Conservation (phyloP, 2,113 vertebrate species). For the Cettia cetti region DNA sequence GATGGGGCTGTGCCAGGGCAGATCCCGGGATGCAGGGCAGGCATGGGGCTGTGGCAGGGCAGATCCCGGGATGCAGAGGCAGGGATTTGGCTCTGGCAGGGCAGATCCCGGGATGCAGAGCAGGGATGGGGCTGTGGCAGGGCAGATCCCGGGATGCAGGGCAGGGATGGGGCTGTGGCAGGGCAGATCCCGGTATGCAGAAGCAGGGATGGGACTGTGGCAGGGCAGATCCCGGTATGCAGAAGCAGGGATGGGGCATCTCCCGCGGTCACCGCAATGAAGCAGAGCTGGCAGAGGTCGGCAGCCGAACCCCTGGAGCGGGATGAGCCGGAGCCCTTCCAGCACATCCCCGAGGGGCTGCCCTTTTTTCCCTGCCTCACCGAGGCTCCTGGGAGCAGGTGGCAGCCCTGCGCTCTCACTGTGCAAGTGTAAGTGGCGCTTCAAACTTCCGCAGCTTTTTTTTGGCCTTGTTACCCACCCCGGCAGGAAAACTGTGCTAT, state of each 20-base stretch:
- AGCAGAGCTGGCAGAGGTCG: background rate
- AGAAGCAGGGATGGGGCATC: background rate
- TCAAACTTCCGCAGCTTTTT: background rate
- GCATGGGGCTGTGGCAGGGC: no score
- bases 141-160: no score
- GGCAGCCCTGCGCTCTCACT: background rate
- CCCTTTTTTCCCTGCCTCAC: background rate
- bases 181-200: background rate
- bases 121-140: no score
- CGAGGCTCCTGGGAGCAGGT: background rate
- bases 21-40: no score
- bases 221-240: no score
- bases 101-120: no score
- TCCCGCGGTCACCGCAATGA: background rate
- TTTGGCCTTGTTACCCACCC: background rate
- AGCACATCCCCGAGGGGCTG: background rate
- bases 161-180: background rate
- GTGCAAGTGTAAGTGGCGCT: background rate
- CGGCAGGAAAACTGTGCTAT: background rate
- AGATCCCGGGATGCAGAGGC: no score
- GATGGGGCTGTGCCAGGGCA: no score
- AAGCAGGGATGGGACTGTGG: background rate
- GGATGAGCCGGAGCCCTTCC: background rate
- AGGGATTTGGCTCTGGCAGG: no score
- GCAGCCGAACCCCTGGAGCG: background rate